These are phyloP conservation scores for Aproaerema taeniolella DNA, from an alignment of 2,888 invertebrate species.

Conservation along the genomic window DNA sequence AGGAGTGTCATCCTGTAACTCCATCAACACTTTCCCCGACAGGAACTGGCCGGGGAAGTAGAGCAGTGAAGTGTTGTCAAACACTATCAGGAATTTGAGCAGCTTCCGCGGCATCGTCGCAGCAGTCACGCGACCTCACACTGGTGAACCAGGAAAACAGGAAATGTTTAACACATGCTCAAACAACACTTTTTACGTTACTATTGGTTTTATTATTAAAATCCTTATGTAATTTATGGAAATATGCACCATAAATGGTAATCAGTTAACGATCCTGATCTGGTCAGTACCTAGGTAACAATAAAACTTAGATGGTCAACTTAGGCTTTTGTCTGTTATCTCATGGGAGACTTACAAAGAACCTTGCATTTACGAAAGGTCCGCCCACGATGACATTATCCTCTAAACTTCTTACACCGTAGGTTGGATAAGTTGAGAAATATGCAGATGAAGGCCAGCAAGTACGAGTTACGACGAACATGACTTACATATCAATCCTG, in stretches of 20 bases:
- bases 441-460: conserved; percentile 66
- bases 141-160: background rate
- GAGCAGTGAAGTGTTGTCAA: conserved; percentile 94
- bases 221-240: no score
- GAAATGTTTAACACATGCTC: background rate
- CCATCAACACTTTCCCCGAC: conserved; percentile 93
- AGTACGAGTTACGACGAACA: conserved; percentile 42
- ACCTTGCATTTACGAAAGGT: conserved; percentile 48
- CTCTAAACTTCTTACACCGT: conserved; percentile 46
- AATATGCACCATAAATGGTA: no score
- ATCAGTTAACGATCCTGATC: no score
- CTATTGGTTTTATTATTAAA: no score
- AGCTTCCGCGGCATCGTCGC: conserved; percentile 89
- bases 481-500: conserved; percentile 35
- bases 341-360: conserved; percentile 24
- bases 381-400: conserved; percentile 51
- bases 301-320: conserved; percentile 3
- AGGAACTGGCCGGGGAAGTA: conserved; percentile 97
- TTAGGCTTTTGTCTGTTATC: background rate
- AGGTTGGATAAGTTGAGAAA: conserved; percentile 62
- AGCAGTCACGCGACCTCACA: conserved; percentile 6
- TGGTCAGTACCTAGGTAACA: no score
- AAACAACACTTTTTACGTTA: background rate
- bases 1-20: conserved; percentile 94
- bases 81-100: conserved; percentile 93